A percentile compares a stretch with the other conserved stretches of the same genome.
phyloP scores from a whole-genome alignment of 2,113 vertebrate genomes.

The Piaya cayana region DNA sequence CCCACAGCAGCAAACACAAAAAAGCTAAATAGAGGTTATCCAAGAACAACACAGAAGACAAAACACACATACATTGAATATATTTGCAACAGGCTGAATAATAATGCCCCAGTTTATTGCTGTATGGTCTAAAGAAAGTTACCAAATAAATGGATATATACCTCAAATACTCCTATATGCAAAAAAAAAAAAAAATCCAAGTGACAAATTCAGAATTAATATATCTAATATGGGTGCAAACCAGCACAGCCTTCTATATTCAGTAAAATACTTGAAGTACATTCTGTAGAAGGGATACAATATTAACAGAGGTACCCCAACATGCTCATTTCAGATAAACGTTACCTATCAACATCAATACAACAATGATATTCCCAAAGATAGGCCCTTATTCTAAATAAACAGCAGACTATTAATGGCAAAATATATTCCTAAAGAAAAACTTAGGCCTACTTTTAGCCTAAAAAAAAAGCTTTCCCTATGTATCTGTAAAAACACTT shows the following conservation, averaged over 20 bases:
- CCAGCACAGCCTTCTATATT: background rate
- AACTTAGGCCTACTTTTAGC: background rate
- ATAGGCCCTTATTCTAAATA: background rate
- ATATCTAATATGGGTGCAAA: background rate
- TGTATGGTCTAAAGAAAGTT: background rate
- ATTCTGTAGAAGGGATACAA: background rate
- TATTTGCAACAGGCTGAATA: background rate
- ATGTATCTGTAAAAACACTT: background rate
- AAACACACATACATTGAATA: fast-evolving
- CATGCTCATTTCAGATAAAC: background rate
- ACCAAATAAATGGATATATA: background rate
- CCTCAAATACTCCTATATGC: background rate
- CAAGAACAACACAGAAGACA: background rate
- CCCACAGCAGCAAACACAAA: background rate
- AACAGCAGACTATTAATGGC: background rate
- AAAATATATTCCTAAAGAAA: background rate
- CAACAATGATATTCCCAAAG: background rate
- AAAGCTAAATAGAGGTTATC: background rate
- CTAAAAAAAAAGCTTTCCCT: background rate
- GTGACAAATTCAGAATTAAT: background rate
- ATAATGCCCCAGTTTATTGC: background rate
- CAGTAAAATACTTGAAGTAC: background rate
- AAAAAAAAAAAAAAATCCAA: background rate
- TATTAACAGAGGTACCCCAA: background rate
- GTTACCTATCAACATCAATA: background rate